Conservation (phyloP, 2,888 invertebrate genomes). For the Parelbella ahira region DNA sequence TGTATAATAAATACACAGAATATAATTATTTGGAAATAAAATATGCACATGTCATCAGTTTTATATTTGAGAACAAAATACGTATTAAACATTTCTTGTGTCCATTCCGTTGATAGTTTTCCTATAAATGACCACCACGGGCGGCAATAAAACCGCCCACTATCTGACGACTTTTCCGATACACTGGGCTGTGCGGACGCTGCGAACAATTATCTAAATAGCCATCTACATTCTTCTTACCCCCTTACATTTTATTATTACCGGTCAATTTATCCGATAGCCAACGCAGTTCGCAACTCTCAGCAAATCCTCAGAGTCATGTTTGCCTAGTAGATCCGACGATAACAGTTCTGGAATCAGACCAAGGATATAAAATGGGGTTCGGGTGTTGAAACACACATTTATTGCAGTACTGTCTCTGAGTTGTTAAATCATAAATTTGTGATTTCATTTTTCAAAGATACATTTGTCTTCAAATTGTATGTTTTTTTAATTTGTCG, state of each 20-base stretch:
- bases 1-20: too few species aligned
- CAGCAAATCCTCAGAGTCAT: constrained; percentile 57
- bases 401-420: too few species aligned
- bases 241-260: constrained; percentile 81
- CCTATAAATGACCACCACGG: constrained; percentile 74
- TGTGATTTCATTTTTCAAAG: too few species aligned
- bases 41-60: background rate
- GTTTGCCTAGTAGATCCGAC: constrained; percentile 69
- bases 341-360: constrained; percentile 60
- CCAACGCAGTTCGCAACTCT: constrained; percentile 63
- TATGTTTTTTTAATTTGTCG: too few species aligned
- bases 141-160: constrained; percentile 64
- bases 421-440: too few species aligned
- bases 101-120: constrained; percentile 68
- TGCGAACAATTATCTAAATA: constrained; percentile 81
- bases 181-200: constrained; percentile 66
- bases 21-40: too few species aligned
- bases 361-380: constrained; percentile 35
- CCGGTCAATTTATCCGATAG: constrained; percentile 78
- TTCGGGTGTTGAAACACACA: constrained; percentile 13
- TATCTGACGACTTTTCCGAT: constrained; percentile 73
- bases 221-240: constrained; percentile 81
- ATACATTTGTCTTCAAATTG: too few species aligned
- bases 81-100: constrained; percentile 60
- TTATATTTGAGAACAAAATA: constrained; percentile 46